Evolutionary conservation across 2,888 invertebrate genomes (phyloP).

Genomic region (Melolontha melolontha): DNA sequence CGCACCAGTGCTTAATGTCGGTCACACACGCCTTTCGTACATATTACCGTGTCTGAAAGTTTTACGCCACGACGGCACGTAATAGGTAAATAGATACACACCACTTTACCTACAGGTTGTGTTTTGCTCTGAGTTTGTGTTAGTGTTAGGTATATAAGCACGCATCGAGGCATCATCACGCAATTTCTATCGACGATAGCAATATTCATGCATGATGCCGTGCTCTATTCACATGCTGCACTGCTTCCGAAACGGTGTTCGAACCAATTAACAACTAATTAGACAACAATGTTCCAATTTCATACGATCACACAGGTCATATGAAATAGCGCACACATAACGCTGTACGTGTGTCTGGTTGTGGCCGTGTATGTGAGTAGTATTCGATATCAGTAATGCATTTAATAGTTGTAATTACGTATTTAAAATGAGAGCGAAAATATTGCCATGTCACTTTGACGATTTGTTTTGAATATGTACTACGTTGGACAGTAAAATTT

Average conservation of each 20-base stretch:
- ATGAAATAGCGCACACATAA: constrained; percentile 52
- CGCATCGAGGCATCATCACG: constrained; percentile 52
- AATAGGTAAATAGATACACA: constrained; percentile 53
- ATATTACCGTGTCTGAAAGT: constrained; percentile 51
- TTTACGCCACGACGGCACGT: constrained; percentile 53
- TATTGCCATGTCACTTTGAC: too few relatives aligned
- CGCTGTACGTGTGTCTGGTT: background rate
- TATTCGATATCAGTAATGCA: too few relatives aligned
- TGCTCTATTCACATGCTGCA: constrained; percentile 50
- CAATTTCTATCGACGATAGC: constrained; percentile 53
- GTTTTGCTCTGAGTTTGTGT: constrained; percentile 23
- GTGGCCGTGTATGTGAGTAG: too few relatives aligned
- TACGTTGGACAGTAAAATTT: too few relatives aligned
- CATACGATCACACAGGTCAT: constrained; percentile 45
- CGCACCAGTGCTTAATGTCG: constrained; percentile 30
- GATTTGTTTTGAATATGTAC: too few relatives aligned
- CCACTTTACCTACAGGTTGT: constrained; percentile 55
- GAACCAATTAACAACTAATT: constrained; percentile 55
- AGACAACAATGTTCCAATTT: constrained; percentile 53
- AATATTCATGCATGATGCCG: constrained; percentile 49
- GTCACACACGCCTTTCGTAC: constrained; percentile 50
- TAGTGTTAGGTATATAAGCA: constrained; percentile 40
- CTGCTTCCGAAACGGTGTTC: constrained; percentile 53
- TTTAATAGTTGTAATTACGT: too few relatives aligned
- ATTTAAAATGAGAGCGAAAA: too few relatives aligned